Conservation (phyloP, 2,797 vertebrate genomes). For the Margarornis squamiger region DNA sequence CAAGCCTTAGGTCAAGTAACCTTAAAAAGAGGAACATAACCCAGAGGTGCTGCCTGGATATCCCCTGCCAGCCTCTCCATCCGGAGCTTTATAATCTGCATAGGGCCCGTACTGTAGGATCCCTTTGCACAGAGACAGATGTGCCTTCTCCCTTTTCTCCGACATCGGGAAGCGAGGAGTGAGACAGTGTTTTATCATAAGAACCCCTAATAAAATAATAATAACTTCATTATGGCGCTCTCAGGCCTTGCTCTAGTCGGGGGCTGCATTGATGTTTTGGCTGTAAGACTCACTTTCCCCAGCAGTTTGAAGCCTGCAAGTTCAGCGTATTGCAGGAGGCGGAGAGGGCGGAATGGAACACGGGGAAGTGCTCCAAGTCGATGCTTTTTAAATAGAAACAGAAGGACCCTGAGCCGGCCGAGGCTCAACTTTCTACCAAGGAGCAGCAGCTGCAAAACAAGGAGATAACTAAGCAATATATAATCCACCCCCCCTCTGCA, state of each 20-base stretch:
- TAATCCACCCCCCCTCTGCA: background rate
- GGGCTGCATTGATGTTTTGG: conserved; percentile 13
- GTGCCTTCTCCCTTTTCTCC: background rate
- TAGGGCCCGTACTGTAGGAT: background rate
- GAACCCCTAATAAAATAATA: conserved; percentile 68
- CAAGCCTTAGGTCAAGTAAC: background rate
- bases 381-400: background rate
- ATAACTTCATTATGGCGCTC: conserved; percentile 59
- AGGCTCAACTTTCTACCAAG: background rate
- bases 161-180: background rate
- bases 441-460: conserved; percentile 22
- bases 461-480: conserved; percentile 29
- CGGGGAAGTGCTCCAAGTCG: background rate
- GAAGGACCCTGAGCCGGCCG: background rate
- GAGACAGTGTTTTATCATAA: conserved; percentile 8
- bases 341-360: conserved; percentile 1
- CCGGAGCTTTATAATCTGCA: background rate
- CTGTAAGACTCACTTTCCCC: conserved; percentile 11
- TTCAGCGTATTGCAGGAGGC: conserved; percentile 20
- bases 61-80: background rate
- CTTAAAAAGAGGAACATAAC: background rate
- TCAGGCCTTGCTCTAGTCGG: conserved; percentile 18
- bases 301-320: conserved; percentile 38
- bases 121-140: background rate
- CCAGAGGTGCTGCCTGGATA: background rate